phyloP scores from a whole-genome alignment of 2,797 vertebrate genomes.

The Adrianichthys oophorus region DNA sequence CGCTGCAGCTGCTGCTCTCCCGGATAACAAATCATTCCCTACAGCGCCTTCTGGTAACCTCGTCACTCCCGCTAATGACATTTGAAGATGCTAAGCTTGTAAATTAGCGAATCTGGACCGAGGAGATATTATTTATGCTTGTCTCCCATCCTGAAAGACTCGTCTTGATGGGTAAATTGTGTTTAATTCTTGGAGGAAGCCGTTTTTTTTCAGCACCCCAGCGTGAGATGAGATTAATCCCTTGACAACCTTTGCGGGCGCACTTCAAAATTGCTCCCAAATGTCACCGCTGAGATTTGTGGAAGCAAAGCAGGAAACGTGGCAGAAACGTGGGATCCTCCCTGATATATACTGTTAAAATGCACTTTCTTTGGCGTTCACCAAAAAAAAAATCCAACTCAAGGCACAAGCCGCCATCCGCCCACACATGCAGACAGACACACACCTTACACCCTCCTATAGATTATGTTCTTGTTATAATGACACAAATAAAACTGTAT shows the following conservation, averaged over 20 bases:
- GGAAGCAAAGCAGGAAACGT: constrained; percentile 44
- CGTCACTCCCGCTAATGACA: constrained; percentile 82
- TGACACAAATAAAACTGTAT: constrained; percentile 65
- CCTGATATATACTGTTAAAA: constrained; percentile 38
- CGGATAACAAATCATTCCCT: constrained; percentile 83
- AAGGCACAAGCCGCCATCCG: constrained; percentile 60
- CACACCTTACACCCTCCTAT: constrained; percentile 75
- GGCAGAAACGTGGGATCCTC: constrained; percentile 53
- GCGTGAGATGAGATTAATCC: constrained; percentile 86
- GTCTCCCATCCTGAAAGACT: constrained; percentile 82
- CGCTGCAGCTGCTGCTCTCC: constrained; percentile 67
- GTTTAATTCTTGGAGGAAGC: constrained; percentile 83
- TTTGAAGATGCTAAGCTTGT: constrained; percentile 85
- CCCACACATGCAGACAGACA: constrained; percentile 57
- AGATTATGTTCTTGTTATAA: constrained; percentile 73
- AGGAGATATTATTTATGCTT: constrained; percentile 86
- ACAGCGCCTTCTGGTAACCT: constrained; percentile 82
- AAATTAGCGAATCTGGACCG: constrained; percentile 86
- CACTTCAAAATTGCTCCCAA: constrained; percentile 82
- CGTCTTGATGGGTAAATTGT: constrained; percentile 85
- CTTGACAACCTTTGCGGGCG: constrained; percentile 83
- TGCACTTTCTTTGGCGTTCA: constrained; percentile 53
- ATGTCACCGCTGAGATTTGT: constrained; percentile 76
- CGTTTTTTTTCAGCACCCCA: constrained; percentile 75
- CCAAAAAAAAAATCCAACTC: constrained; percentile 34